A percentile compares a stretch with the other conserved stretches of the same genome.
These are phyloP conservation scores for Scophthalmus maximus DNA, from an alignment of 2,113 vertebrate species.

Conservation along the genomic window DNA sequence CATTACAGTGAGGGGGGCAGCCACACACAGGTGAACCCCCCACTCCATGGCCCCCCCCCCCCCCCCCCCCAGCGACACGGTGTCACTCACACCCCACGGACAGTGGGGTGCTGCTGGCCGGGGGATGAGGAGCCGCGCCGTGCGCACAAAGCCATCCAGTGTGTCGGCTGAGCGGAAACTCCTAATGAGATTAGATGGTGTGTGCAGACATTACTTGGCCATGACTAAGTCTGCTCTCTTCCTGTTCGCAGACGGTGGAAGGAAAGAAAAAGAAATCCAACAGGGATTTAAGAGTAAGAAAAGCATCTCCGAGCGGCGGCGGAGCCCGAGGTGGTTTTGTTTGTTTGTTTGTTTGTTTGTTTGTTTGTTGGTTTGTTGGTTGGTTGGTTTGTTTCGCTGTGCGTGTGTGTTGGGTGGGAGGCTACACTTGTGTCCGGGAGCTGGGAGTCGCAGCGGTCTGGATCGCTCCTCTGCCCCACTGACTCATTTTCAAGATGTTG, in stretches of 20 bases:
- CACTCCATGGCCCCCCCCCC: too few species aligned
- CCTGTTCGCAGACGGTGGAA: constrained; percentile 91
- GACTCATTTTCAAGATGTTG: constrained; percentile 97
- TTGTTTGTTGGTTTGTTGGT: not conserved
- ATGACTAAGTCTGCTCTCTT: constrained; percentile 95
- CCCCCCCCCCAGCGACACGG: too few species aligned
- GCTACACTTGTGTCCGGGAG: constrained; percentile 27
- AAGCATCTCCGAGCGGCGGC: too few species aligned
- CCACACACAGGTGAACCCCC: too few species aligned
- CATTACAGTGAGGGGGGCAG: not conserved
- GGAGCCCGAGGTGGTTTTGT: too few species aligned
- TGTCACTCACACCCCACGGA: too few species aligned
- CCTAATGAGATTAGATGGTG: constrained; percentile 98
- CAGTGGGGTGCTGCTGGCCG: constrained; percentile 26
- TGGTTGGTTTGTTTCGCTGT: constrained; percentile 4
- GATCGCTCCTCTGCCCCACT: constrained; percentile 78
- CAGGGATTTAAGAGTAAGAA: too few species aligned
- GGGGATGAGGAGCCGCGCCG: constrained; percentile 30
- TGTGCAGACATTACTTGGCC: constrained; percentile 96
- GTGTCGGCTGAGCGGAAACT: constrained; percentile 94
- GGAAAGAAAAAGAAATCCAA: too few species aligned
- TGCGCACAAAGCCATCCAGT: constrained; percentile 91
- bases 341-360: constrained; percentile 1
- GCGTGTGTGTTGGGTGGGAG: not conserved
- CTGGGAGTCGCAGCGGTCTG: constrained; percentile 38